Percentiles rank a stretch among this genome's conserved stretches.
phyloP scores from a whole-genome alignment of 2,888 invertebrate genomes.

The Lycaena phlaeas region DNA sequence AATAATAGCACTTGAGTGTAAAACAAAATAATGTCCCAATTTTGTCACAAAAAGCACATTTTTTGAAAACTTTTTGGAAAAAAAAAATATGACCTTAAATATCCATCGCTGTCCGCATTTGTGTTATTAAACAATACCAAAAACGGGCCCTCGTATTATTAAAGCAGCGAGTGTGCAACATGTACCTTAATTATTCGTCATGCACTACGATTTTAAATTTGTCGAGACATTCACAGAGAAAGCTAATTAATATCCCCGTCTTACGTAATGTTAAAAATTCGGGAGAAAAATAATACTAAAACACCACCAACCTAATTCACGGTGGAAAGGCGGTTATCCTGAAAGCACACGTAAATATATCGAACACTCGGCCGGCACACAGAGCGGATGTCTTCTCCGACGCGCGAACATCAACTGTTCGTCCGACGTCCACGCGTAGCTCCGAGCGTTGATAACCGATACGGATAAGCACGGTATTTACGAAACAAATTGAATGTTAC shows the following conservation, averaged over 20 bases:
- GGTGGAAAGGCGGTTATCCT: constrained; percentile 29
- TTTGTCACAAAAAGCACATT: too few relatives aligned
- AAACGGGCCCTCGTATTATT: too few relatives aligned
- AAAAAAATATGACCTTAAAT: too few relatives aligned
- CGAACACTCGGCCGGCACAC: constrained; percentile 40
- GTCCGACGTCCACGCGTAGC: constrained; percentile 39
- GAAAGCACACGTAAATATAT: constrained; percentile 40
- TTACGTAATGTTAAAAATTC: neutral
- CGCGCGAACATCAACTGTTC: constrained; percentile 67
- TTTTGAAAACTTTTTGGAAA: too few relatives aligned
- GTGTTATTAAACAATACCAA: too few relatives aligned
- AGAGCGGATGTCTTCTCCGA: constrained; percentile 59
- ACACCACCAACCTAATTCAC: constrained; percentile 35
- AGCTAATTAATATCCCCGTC: constrained; percentile 30
- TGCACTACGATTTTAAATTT: constrained; percentile 42
- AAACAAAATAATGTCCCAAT: too few relatives aligned
- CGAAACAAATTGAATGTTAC: constrained; percentile 28
- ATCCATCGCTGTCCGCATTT: too few relatives aligned
- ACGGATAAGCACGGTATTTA: constrained; percentile 38
- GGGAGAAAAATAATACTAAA: constrained; percentile 21
- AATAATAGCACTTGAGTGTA: too few relatives aligned
- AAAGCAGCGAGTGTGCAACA: too few relatives aligned
- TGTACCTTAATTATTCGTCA: constrained; percentile 54
- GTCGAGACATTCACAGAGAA: constrained; percentile 47
- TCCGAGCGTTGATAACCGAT: constrained; percentile 59